Conservation (phyloP, 2,888 invertebrate genomes). For the Mystacides longicornis region DNA sequence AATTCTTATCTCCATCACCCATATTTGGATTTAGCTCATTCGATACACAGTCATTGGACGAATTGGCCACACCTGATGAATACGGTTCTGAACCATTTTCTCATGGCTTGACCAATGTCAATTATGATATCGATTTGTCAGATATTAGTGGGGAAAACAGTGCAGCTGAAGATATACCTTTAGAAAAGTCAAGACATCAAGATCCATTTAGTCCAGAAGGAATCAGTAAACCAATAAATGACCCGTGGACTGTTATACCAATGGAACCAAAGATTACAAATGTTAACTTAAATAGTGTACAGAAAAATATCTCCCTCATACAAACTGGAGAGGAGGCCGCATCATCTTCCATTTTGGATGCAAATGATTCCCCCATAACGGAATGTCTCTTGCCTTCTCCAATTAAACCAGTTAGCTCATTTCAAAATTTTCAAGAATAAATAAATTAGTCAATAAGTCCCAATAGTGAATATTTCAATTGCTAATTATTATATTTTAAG, state of each 20-base stretch:
- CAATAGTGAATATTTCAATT: no score
- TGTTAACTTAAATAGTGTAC: conserved; percentile 19
- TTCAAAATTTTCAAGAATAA: conserved; percentile 4
- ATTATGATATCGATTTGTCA: conserved; percentile 70
- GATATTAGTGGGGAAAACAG: conserved; percentile 69
- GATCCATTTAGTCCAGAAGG: conserved; percentile 53
- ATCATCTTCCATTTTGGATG: conserved; percentile 38
- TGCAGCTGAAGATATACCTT: conserved; percentile 48
- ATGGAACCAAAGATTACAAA: conserved; percentile 8
- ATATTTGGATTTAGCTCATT: conserved; percentile 48
- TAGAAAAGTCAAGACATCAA: conserved; percentile 27
- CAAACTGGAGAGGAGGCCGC: conserved; percentile 15
- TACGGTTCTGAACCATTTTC: conserved; percentile 46
- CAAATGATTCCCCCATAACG: conserved; percentile 39
- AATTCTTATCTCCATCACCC: conserved; percentile 53
- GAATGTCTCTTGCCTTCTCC: conserved; percentile 52
- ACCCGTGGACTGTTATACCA: conserved; percentile 36
- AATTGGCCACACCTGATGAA: conserved; percentile 55
- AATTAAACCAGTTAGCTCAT: conserved; percentile 40
- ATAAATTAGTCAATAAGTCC: not conserved
- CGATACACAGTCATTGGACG: conserved; percentile 53
- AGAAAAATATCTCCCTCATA: conserved; percentile 7
- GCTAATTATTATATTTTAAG: no score
- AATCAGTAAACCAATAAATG: conserved; percentile 34
- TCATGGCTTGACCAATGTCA: conserved; percentile 60